Evolutionary conservation across 1,140 invertebrate species (phyloP), one percentile per base, ranked within the genome.

Genomic region (Drosophila funebris): DNA sequence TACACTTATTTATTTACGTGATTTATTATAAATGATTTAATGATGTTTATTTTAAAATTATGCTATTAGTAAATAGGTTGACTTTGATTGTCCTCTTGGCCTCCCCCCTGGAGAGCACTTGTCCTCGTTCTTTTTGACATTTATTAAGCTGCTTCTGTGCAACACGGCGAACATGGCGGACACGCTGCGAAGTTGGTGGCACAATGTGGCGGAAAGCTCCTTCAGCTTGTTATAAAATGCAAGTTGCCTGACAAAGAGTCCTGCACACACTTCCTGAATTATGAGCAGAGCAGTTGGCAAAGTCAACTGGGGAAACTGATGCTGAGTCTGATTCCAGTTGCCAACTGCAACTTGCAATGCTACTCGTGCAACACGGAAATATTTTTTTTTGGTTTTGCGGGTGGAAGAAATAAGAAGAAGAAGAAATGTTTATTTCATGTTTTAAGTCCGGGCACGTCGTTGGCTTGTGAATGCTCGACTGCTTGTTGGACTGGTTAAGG

Each of bases 231-330:
- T 77, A 74, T 76, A 79, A 85, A 84, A 84, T 84, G 81, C 77
- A 76, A 85, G 70, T 70, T 39, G 64, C 39, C 33, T 52, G 53
- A 77, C 68, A 76, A 80, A 85, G 67, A 70, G 64, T 61, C 58
- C 67, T 39, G 77, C 77, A 85, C 73, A 81, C 78, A 81, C 82
- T 85, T 87, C 81, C 81, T 85, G 82, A 87, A 85, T 85, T 85
- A 85, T 87, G 82, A 87, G 83, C 64, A 29, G 33, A 11, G 22
- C 37, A 82, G 64, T 68, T 44, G 66, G 63, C 37, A 52, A 60
- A 64, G 54, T 43, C 73, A 73, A 79, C 41, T 43, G 27, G 57
- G 70, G 54, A 9, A 20, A 14, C 14, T 24, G 68, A 29, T 56
- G 69, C 78, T 82, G 77, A 75, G 87, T 85, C 57, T 61, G 54